phyloP scores from a whole-genome alignment of 2,113 vertebrate species.

The Chaetodon trifascialis region DNA sequence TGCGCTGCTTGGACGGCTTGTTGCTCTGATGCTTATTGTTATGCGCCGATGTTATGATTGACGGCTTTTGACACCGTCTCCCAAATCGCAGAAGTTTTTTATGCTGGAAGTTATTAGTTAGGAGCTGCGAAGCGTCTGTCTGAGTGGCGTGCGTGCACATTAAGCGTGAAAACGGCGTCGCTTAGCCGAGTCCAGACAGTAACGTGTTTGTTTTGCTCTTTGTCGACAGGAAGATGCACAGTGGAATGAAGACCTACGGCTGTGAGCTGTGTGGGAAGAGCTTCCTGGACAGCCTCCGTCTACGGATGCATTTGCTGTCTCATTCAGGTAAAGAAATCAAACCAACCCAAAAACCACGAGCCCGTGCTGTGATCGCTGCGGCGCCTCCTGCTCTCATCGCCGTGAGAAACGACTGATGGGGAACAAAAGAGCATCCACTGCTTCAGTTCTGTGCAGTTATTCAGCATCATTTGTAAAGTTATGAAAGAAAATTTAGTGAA shows the following conservation, averaged over 20 bases:
- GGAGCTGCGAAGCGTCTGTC: not conserved
- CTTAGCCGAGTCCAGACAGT: not conserved
- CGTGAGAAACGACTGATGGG: too few species aligned
- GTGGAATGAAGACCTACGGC: constrained; percentile 98
- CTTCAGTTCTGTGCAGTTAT: not conserved
- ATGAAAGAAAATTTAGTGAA: not conserved
- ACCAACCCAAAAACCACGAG: not conserved
- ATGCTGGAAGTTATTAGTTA: not conserved
- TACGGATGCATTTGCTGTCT: constrained; percentile 99
- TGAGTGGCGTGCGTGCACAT: not conserved
- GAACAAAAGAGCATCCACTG: not conserved
- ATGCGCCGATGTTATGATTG: constrained; percentile 39
- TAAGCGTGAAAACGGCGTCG: not conserved
- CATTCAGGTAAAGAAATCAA: constrained; percentile 91
- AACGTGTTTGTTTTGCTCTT: constrained; percentile 53
- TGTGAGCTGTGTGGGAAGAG: constrained; percentile 98
- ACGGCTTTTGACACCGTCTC: constrained; percentile 28
- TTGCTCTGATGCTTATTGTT: constrained; percentile 45
- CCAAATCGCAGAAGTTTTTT: not conserved
- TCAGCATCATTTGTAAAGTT: not conserved
- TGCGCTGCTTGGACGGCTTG: constrained; percentile 7
- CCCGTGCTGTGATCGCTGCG: not conserved
- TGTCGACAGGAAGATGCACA: constrained; percentile 95
- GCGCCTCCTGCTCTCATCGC: not conserved
- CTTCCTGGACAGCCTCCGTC: constrained; percentile 97